A percentile compares a stretch with the other conserved stretches of the same genome.
phyloP scores from a whole-genome alignment of 53 echinoderm and acorn worm genomes.

The Arbacia lixula region DNA sequence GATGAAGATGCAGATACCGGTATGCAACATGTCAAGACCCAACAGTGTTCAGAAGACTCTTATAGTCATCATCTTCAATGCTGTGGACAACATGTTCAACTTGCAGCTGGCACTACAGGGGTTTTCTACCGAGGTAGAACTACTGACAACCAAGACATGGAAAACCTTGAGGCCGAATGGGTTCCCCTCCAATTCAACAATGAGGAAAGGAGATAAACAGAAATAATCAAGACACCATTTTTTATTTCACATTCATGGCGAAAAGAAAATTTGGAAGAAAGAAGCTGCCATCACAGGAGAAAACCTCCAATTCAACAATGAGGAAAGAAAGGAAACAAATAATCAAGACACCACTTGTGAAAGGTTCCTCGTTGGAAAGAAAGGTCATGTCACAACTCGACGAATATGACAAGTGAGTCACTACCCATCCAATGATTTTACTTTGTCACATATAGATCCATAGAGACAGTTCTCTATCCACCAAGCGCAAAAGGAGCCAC shows the following conservation, averaged over 20 bases:
- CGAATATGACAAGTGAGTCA: constrained; percentile 19
- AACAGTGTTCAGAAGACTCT: constrained; percentile 35
- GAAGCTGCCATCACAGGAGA: background rate
- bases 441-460: background rate
- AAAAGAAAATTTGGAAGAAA: background rate
- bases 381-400: constrained; percentile 3
- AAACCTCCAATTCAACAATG: constrained; percentile 19
- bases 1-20: constrained; percentile 7
- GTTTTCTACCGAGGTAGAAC: background rate
- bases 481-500: background rate
- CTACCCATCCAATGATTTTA: too few relatives aligned
- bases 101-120: constrained; percentile 8
- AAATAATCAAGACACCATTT: background rate
- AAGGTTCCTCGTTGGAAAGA: constrained; percentile 3
- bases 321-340: constrained; percentile 9
- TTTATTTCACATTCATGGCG: too few relatives aligned
- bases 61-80: constrained; percentile 13
- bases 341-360: background rate
- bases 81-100: constrained; percentile 18
- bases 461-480: constrained; percentile 13
- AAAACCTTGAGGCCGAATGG: too few relatives aligned
- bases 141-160: constrained; percentile 15
- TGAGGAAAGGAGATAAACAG: constrained; percentile 2
- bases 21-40: constrained; percentile 3
- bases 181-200: constrained; percentile 13